Base-by-base conservation (phyloP, 2,113 vertebrate species). In the Panthera tigris region DNA sequence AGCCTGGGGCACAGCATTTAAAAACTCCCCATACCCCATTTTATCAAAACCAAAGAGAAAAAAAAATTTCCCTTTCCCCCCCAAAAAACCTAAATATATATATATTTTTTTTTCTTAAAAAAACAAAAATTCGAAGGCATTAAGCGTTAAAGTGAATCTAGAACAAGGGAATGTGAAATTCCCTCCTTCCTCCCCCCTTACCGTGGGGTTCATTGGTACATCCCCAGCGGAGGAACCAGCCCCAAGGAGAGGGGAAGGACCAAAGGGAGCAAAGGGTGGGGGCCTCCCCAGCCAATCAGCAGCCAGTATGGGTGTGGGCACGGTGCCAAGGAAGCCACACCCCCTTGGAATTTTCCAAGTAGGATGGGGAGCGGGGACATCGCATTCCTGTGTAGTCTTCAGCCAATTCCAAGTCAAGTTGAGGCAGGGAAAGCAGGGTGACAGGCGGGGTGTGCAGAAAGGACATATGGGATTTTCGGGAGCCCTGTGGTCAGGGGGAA, bases 401-500 rank as follows among this genome's bases (percentile, higher is more conserved):
- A 82, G 97, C 97, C 87, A 93, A 93, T 95, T 97, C 98, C 97
- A 79, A 73, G 92, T 98, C 94, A 87, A 97, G 55, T 96, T 0
- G 66, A 97, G 95, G 92, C 95, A 95, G 88, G 97, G 97, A 94
- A 96, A 97, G 97, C 95, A 88, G 84, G 93, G 94, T 87, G 73
- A 94, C 66, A 92, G 97, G 97, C 63, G 1, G 50, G 76, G 19
- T 89, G 93, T 95, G 96, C 55, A 0, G 95, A 97, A 80, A 89
- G 76, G 69, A 87, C 86, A 79, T 86, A 61, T 1, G 6, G 57
- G 50, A 36, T 97, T 65, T 85, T 97, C 91, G 25, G 65, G 84
- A 52, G 81, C 39, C 88, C 71, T 18, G 76, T 57, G 86, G 98
- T 99, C 99, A 99, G 98, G 99, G 99, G 18, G 98, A 98, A 94